Evolutionary conservation across 2,888 invertebrate genomes (phyloP), one percentile per base, ranked within the genome.

Genomic region (Amphiduros pacificus): DNA sequence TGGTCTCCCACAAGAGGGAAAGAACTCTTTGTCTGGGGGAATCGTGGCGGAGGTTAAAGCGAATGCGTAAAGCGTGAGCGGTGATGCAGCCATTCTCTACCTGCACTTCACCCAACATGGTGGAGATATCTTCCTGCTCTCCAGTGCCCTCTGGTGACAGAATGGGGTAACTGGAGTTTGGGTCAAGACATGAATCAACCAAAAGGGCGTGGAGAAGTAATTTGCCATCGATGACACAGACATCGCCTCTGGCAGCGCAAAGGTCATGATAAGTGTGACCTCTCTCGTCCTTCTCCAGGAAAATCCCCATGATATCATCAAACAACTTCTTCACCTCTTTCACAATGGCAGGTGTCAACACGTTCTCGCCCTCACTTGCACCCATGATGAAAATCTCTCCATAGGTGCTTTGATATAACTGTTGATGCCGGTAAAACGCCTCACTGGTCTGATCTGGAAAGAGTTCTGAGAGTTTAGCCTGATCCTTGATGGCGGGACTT

Each of bases 401-500:
- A 49, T 60, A 62, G 2, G 62, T 31, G n/a, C 53, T 54, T n/a
- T n/a, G 11, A 6, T 17, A 27, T 1, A 64, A 24, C 20, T 31
- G 54, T 29, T 68, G 68, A 50, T 62, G 61, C 5, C 11, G 29
- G 50, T 62, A 59, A 41, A 60, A 66, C 22, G 36, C 53, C 2
- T 41, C 40, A 29, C 36, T 57, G 1, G 40, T 54, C 14, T 17
- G 9, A 31, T 68, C 64, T 4, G 64, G 62, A 36, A 68, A 68
- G 11, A 67, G 61, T 5, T n/a, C 2, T 2, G 14, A 6, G 1
- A 70, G 55, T 27, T 44, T 26, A 1, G 27, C 55, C 48, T 66
- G 65, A 36, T 77, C 74, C 41, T 65, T 61, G 17, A 61, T 53
- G 5, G 76, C 71, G 22, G 68, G 71, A 58, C 74, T 73, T 44